Conservation (phyloP, 1,140 invertebrate species). For the Dendroctonus valens region DNA sequence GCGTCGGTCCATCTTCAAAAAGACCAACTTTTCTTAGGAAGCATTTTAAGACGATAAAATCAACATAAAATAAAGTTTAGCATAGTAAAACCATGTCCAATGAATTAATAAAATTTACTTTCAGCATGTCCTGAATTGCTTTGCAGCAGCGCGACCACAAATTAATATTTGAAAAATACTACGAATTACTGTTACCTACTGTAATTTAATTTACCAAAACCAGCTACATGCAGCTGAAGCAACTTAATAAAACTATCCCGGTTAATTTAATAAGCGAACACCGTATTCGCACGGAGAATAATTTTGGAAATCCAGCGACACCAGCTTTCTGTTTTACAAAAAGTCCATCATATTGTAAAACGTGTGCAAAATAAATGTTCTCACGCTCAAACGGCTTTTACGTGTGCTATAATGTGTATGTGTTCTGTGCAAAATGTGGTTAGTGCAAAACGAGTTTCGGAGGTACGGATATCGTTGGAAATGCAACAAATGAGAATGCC, state of each 20-base stretch:
- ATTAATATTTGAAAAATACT: too few species aligned
- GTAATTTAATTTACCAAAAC: background rate
- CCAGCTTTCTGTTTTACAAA: conserved; percentile 1
- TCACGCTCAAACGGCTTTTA: conserved; percentile 19
- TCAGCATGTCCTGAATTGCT: too few species aligned
- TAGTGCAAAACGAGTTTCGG: background rate
- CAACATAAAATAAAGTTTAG: too few species aligned
- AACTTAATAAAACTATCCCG: background rate
- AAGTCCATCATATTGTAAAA: conserved; percentile 6
- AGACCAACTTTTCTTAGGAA: too few species aligned
- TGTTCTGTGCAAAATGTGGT: conserved; percentile 15
- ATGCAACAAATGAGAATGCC: background rate
- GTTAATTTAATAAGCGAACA: background rate
- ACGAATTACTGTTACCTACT: background rate
- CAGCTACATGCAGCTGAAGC: background rate
- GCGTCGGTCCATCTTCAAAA: too few species aligned
- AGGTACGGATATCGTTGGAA: background rate
- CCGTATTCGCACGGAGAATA: background rate
- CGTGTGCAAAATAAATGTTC: conserved; percentile 8
- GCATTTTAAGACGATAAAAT: too few species aligned
- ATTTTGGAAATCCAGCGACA: background rate
- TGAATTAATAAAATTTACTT: too few species aligned
- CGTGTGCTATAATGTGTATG: conserved; percentile 14
- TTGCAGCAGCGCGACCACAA: too few species aligned
- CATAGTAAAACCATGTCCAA: too few species aligned